These are phyloP conservation scores for Petrophora chlorosata DNA, from an alignment of 2,888 invertebrate species.

Conservation along the genomic window DNA sequence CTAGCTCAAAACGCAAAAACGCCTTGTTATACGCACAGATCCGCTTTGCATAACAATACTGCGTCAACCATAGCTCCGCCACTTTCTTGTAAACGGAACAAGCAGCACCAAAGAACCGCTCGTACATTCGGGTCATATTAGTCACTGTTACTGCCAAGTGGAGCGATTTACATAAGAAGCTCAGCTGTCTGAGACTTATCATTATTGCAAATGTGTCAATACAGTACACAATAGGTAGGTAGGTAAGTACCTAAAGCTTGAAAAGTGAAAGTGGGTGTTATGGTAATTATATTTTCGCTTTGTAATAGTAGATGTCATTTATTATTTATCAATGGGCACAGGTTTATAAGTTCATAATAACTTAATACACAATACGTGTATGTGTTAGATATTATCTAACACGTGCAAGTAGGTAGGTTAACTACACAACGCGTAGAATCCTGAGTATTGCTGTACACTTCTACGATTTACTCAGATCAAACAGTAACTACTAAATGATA, in stretches of 20 bases:
- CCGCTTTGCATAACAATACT: conserved; percentile 74
- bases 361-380: no score
- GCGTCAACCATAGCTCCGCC: conserved; percentile 37
- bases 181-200: conserved; percentile 45
- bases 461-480: no score
- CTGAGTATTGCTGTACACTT: no score
- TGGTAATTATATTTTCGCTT: conserved; percentile 2
- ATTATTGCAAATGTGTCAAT: conserved; percentile 49
- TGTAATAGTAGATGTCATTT: neutral
- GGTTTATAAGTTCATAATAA: no score
- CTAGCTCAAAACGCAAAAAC: conserved; percentile 23
- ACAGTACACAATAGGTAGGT: conserved; percentile 25
- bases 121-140: conserved; percentile 62
- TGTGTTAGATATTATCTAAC: no score
- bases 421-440: no score
- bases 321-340: no score
- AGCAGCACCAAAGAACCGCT: no score
- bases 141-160: conserved; percentile 55
- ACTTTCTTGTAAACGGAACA: conserved; percentile 64
- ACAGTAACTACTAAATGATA: neutral
- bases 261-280: conserved; percentile 33
- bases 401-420: no score
- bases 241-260: conserved; percentile 3
- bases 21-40: conserved; percentile 39
- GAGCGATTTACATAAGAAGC: conserved; percentile 63